phyloP scores from a whole-genome alignment of 2,888 invertebrate genomes.

The Zaprionus lineosus region DNA sequence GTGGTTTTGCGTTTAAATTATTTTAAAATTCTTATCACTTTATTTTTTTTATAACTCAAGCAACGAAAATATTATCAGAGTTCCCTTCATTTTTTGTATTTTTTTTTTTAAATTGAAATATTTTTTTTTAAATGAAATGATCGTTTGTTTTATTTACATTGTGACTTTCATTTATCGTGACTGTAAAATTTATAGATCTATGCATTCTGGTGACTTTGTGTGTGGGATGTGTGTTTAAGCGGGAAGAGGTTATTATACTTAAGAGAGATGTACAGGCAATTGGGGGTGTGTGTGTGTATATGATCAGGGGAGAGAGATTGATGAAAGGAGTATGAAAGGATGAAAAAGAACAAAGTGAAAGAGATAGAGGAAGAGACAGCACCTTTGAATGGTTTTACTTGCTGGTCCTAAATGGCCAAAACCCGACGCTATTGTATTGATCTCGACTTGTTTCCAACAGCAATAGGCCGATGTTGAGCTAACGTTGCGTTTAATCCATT shows the following conservation, averaged over 20 bases:
- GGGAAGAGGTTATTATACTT: conserved; percentile 35
- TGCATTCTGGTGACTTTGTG: conserved; percentile 9
- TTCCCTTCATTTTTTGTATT: too few species aligned
- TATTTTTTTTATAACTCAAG: too few species aligned
- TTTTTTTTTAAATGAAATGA: too few species aligned
- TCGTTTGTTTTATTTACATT: too few species aligned
- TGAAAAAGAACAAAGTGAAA: conserved; percentile 15
- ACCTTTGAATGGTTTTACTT: conserved; percentile 93
- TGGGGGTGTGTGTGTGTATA: conserved; percentile 5
- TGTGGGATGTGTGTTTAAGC: conserved; percentile 28
- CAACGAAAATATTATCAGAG: too few species aligned
- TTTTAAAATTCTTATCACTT: too few species aligned
- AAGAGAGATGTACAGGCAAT: conserved; percentile 49
- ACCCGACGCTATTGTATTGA: conserved; percentile 98
- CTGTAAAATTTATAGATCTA: too few species aligned
- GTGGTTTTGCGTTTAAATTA: too few species aligned
- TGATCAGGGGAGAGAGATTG: conserved; percentile 4
- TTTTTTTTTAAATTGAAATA: too few species aligned
- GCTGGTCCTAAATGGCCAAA: conserved; percentile 96
- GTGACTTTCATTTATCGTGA: too few species aligned
- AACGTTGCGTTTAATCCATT: conserved; percentile 18
- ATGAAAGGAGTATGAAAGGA: conserved; percentile 26
- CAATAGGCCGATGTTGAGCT: conserved; percentile 84
- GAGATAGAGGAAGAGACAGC: conserved; percentile 71
- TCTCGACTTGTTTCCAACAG: conserved; percentile 95